phyloP scores from a whole-genome alignment of 2,888 invertebrate genomes.

The Andrena camellia region DNA sequence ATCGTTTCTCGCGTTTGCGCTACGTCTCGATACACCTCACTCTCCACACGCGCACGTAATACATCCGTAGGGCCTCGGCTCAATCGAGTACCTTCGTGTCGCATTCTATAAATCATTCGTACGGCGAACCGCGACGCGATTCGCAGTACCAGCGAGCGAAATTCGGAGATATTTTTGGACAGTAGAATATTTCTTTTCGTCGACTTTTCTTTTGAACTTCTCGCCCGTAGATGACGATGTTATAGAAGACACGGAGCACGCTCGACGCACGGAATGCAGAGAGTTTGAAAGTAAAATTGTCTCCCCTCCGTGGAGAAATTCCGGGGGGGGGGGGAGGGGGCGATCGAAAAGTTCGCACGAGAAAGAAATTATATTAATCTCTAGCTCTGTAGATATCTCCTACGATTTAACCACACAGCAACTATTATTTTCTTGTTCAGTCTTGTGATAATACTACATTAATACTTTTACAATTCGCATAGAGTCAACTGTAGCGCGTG shows the following conservation, averaged over 20 bases:
- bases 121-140: slow-evolving; percentile 17
- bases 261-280: slow-evolving; percentile 47
- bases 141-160: slow-evolving; percentile 12
- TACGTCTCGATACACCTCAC: slow-evolving; percentile 13
- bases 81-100: slow-evolving; percentile 50
- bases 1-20: slow-evolving; percentile 36
- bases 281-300: slow-evolving; percentile 24
- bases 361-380: slow-evolving; percentile 52
- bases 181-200: not conserved
- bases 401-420: slow-evolving; percentile 68
- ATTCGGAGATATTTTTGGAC: slow-evolving; percentile 37
- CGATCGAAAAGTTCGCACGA: not conserved
- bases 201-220: not conserved
- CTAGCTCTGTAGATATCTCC: slow-evolving; percentile 70
- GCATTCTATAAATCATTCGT: slow-evolving; percentile 55
- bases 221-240: slow-evolving; percentile 24
- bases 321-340: not conserved
- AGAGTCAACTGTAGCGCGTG: slow-evolving; percentile 56
- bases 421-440: slow-evolving; percentile 74
- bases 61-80: slow-evolving; percentile 6
- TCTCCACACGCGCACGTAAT: not conserved
- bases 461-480: slow-evolving; percentile 78
- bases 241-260: slow-evolving; percentile 50
- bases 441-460: slow-evolving; percentile 82
- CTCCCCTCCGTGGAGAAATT: not conserved